Percentiles rank a stretch among this genome's conserved stretches.
Conservation (phyloP, 2,888 invertebrate genomes). For the Perdita meconis region DNA sequence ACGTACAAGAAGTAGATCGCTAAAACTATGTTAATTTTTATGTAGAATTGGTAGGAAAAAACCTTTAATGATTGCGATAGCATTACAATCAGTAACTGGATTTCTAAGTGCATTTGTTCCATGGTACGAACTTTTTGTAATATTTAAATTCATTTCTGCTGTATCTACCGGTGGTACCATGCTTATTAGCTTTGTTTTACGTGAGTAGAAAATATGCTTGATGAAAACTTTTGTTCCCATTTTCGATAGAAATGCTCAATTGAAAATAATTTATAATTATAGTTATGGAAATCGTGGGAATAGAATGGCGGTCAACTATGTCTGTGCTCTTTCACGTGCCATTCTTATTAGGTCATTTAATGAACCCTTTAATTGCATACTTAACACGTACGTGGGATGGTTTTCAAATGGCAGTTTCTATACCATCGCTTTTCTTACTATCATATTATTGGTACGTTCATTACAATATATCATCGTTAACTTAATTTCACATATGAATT, state of each 20-base stretch:
- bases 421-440: slow-evolving; percentile 84
- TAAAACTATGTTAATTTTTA: slow-evolving; percentile 36
- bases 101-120: slow-evolving; percentile 86
- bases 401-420: slow-evolving; percentile 84
- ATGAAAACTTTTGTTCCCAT: background rate
- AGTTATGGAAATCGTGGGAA: slow-evolving; percentile 87
- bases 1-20: background rate
- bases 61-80: slow-evolving; percentile 86
- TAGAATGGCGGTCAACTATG: slow-evolving; percentile 83
- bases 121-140: slow-evolving; percentile 87
- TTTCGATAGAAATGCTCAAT: background rate
- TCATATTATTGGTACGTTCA: slow-evolving; percentile 85
- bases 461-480: background rate
- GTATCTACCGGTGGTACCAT: slow-evolving; percentile 88
- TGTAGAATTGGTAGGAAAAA: slow-evolving; percentile 88
- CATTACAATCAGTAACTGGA: slow-evolving; percentile 86
- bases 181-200: slow-evolving; percentile 88
- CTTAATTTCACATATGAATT: background rate
- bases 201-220: slow-evolving; percentile 77
- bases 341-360: slow-evolving; percentile 86
- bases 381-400: slow-evolving; percentile 86
- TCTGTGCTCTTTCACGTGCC: slow-evolving; percentile 86
- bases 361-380: slow-evolving; percentile 87
- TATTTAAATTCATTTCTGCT: slow-evolving; percentile 87
- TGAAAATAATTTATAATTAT: slow-evolving; percentile 19